Conservation (phyloP, 1,140 invertebrate genomes). For the Zaprionus camerounensis region DNA sequence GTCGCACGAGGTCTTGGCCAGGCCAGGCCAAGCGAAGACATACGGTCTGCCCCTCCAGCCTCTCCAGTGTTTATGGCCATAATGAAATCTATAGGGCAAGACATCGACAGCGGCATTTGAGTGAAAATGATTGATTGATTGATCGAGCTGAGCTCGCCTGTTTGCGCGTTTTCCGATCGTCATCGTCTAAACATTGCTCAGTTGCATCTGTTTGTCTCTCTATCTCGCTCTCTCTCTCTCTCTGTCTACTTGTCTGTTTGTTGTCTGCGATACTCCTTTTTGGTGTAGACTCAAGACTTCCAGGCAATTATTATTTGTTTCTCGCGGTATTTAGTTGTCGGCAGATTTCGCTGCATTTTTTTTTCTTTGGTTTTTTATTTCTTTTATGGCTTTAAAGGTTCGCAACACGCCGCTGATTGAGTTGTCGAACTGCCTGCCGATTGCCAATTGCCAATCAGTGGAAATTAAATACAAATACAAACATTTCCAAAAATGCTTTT, state of each 20-base stretch:
- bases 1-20: slow-evolving; percentile 19
- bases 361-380: slow-evolving; percentile 22
- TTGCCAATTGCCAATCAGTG: slow-evolving; percentile 51
- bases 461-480: slow-evolving; percentile 37
- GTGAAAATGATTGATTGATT: slow-evolving; percentile 82
- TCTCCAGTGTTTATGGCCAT: slow-evolving; percentile 57
- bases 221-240: not conserved
- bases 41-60: not conserved
- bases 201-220: slow-evolving; percentile 19
- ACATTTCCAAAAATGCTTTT: slow-evolving; percentile 17
- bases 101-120: slow-evolving; percentile 66
- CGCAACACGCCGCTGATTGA: slow-evolving; percentile 51
- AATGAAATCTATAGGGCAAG: slow-evolving; percentile 78
- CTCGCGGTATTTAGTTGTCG: slow-evolving; percentile 48
- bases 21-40: slow-evolving; percentile 27
- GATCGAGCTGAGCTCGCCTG: slow-evolving; percentile 50
- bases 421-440: slow-evolving; percentile 43
- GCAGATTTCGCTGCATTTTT: slow-evolving; percentile 78
- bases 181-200: slow-evolving; percentile 16
- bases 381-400: slow-evolving; percentile 61
- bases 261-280: slow-evolving; percentile 72
- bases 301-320: slow-evolving; percentile 73
- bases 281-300: slow-evolving; percentile 65
- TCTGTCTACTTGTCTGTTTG: slow-evolving; percentile 1
- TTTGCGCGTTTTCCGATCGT: slow-evolving; percentile 39